Conservation (phyloP, 2,888 invertebrate species). For the Schizaphis graminum region DNA sequence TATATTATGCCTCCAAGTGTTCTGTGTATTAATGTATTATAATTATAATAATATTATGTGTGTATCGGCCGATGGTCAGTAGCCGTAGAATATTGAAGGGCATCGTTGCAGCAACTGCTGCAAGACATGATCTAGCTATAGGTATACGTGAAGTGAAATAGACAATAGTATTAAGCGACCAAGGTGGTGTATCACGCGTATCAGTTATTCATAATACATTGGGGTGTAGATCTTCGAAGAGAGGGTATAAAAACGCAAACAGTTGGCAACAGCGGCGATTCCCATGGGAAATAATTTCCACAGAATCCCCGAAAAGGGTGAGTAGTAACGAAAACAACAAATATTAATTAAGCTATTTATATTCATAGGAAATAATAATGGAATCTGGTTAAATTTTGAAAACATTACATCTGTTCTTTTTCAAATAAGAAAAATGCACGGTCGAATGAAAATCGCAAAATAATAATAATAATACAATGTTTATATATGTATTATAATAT, state of each 20-base stretch:
- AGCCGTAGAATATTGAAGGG: neutral
- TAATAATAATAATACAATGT: neutral
- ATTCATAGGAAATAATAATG: conserved; percentile 51
- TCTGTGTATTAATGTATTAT: neutral
- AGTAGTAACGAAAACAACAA: conserved; percentile 20
- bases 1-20: neutral
- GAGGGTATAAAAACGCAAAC: conserved; percentile 46
- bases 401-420: conserved; percentile 27
- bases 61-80: conserved; percentile 20
- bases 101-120: neutral
- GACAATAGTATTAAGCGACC: neutral
- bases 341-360: conserved; percentile 61
- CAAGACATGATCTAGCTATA: conserved; percentile 4
- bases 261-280: conserved; percentile 15
- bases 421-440: neutral
- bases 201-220: neutral
- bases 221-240: conserved; percentile 28
- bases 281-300: conserved; percentile 60
- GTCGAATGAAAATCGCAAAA: conserved; percentile 30
- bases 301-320: conserved; percentile 28
- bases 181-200: neutral
- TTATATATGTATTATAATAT: neutral
- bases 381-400: conserved; percentile 48
- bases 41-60: conserved; percentile 20
- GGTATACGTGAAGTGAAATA: neutral